A percentile compares a stretch with the other conserved stretches of the same genome.
Conservation (phyloP, 2,888 invertebrate genomes). For the Steromphala cineraria region DNA sequence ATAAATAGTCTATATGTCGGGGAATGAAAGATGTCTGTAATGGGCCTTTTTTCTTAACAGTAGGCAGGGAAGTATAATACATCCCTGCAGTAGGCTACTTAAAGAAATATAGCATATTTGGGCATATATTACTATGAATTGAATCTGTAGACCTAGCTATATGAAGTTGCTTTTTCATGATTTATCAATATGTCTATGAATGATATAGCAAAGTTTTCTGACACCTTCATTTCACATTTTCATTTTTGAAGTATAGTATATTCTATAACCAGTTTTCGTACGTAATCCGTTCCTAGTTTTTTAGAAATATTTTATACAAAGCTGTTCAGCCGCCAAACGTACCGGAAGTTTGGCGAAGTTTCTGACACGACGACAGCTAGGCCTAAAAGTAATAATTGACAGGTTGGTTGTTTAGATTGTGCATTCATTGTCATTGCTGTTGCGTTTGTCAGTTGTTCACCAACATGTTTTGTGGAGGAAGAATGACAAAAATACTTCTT, state of each 20-base stretch:
- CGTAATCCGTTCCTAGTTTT: neutral
- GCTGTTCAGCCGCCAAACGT: neutral
- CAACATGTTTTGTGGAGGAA: neutral
- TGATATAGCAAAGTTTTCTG: too few species aligned
- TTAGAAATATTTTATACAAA: neutral
- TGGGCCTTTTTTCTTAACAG: too few species aligned
- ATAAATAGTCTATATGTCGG: too few species aligned
- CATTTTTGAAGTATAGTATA: neutral
- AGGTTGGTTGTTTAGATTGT: neutral
- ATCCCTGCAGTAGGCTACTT: too few species aligned
- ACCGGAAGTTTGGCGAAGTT: neutral
- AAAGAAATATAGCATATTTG: too few species aligned
- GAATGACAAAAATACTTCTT: neutral
- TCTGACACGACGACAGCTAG: neutral
- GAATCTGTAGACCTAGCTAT: too few species aligned
- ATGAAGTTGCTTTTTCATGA: too few species aligned
- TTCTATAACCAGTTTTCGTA: neutral
- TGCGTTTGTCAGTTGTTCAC: neutral
- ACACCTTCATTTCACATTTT: too few species aligned
- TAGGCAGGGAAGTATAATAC: too few species aligned
- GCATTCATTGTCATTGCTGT: neutral
- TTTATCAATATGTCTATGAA: too few species aligned
- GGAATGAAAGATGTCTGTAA: too few species aligned
- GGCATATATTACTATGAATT: too few species aligned
- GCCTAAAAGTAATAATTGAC: neutral